Evolutionary conservation across 2,888 invertebrate genomes (phyloP), one percentile per base, ranked within the genome.

Genomic region (Coelogynopora nodosa): DNA sequence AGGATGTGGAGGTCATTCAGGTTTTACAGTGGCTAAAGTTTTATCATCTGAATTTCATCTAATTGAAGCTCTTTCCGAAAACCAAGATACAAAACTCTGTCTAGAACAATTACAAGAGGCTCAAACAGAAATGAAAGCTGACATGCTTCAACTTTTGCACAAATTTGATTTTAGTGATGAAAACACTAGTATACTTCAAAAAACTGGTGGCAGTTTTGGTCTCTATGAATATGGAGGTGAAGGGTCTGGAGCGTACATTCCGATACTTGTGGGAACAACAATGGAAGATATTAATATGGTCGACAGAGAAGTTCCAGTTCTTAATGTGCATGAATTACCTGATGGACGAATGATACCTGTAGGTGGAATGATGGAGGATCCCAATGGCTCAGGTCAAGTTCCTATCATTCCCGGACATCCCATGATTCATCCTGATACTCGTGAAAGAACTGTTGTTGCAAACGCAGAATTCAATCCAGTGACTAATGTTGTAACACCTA

Each of bases 351-450:
- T 89, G 67, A 74, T 74, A 74, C 91, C 91, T 28, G 90, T 91
- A 67, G 91, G 90, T 26, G 91, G 91, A 30, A 91, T 90, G 28
- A 90, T 90, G 90, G 91, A 91, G 87, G 91, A 91, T 74, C 91
- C 91, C 26, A 90, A 91, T 67, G 91, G 91, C 81, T 89, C 88
- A 90, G 91, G 91, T 67, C 88, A 90, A 30, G 90, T 91, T 0
- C 90, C 91, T 0, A 91, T 91, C 86, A 90, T 88, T 86, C 90
- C 91, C 80, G 90, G 91, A 31, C 0, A 89, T 88, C 67, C 89
- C 86, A 91, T 91, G 5, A 89, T 91, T 29, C 91, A 91, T 86
- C 90, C 90, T 0, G 89, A 91, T 0, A 90, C 90, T 23, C 91
- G 91, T 31, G 90, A 91, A 80, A 87, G 90, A 31, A 90, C 90